Base-by-base conservation (phyloP, 2,113 vertebrate species). In the Albula goreensis region DNA sequence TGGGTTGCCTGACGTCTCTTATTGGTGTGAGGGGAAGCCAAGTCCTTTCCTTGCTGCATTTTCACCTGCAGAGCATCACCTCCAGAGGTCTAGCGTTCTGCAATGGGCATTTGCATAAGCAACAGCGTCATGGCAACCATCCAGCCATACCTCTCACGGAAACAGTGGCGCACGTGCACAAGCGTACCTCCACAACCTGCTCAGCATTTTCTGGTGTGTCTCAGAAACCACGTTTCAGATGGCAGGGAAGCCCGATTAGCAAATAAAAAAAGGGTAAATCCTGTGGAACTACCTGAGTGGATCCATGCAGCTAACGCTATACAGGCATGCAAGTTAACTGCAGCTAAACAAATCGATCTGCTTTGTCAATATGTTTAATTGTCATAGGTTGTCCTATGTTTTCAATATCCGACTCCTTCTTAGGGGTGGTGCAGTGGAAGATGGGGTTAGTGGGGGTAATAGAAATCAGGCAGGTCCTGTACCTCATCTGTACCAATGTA, bases 21-120 rank as follows among this genome's bases (percentile, higher is more conserved):
- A 0, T 9, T 56, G 53, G 3, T 74, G 22, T 22, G 11, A 22
- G 7, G 70, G 70, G 10, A 74, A 31, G 70, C 70, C 19, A 22
- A 74, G n/a, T 8, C 5, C n/a, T 74, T 31, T 74, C n/a, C 70
- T 31, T 10, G 8, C 70, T 74, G 70, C n/a, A 74, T 74, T 74
- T 74, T 74, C 70, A 74, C 70, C 70, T 74, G 70, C 70, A 74
- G 70, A 74, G 70, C 70, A 31, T 31, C 22, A 74, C 11, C 78
- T 70, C 22, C 66, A 70, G 66, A 79, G 48, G 78, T 49, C 78
- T 79, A 79, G 12, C 7, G 2, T 17, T 50, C 78, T 79, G 78
- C 31, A 49, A 41, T 48, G 12, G 11, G 49, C 41, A 79, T 79
- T 79, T 79, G 41, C 31, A 79, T 79, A 49, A 79, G 49, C 70